Conservation (phyloP, 2,888 invertebrate species). For the Dryobota labecula region DNA sequence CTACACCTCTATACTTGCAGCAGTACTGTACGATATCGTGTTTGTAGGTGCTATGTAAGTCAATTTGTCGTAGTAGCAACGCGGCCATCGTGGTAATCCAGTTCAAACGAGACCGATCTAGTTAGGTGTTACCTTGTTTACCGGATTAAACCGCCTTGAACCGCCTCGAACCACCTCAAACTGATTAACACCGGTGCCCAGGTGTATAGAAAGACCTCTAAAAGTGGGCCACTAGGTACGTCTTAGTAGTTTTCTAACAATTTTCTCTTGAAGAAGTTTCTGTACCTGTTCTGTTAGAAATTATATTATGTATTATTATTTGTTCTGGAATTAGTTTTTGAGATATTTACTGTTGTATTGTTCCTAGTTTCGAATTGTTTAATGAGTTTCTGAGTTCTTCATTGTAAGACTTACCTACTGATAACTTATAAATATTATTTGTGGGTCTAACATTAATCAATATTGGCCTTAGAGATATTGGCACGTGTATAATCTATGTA, state of each 20-base stretch:
- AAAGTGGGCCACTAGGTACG: constrained; percentile 17
- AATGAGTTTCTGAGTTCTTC: constrained; percentile 28
- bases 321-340: constrained; percentile 40
- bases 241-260: constrained; percentile 30
- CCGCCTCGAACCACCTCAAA: constrained; percentile 54
- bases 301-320: constrained; percentile 41
- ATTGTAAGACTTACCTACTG: constrained; percentile 26
- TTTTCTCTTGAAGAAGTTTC: constrained; percentile 27
- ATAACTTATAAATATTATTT: constrained; percentile 33
- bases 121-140: constrained; percentile 80
- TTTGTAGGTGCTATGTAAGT: constrained; percentile 80
- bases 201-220: constrained; percentile 40
- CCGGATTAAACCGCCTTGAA: constrained; percentile 69
- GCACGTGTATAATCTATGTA: background rate
- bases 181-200: constrained; percentile 57
- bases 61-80: constrained; percentile 79
- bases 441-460: constrained; percentile 5
- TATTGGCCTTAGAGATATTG: no score
- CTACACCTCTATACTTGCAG: constrained; percentile 32
- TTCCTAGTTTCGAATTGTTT: constrained; percentile 41
- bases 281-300: constrained; percentile 32
- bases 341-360: constrained; percentile 31
- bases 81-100: constrained; percentile 77
- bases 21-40: constrained; percentile 49
- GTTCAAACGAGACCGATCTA: constrained; percentile 80